Percentiles rank a stretch among this genome's conserved stretches.
Evolutionary conservation across 2,888 invertebrate species (phyloP).

Genomic region (Craniophora ligustri): DNA sequence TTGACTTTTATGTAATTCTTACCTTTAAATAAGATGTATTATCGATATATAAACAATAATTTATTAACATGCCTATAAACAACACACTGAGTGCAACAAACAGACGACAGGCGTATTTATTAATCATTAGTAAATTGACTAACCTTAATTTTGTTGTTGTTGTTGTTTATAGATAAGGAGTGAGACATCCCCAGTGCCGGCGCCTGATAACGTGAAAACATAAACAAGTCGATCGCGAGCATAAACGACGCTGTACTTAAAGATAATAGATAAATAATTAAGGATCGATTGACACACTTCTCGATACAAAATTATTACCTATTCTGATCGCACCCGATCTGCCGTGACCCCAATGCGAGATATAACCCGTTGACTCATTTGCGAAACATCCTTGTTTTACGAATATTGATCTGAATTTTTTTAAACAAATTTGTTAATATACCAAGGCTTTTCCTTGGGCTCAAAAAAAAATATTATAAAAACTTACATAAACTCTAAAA

Average conservation of each 20-base stretch:
- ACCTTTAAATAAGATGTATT: neutral
- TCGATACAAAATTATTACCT: conserved; percentile 49
- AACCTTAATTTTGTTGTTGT: conserved; percentile 76
- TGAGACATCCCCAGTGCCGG: conserved; percentile 61
- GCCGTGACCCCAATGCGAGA: conserved; percentile 58
- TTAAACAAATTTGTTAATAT: no score
- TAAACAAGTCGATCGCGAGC: conserved; percentile 52
- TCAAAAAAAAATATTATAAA: no score
- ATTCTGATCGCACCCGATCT: conserved; percentile 47
- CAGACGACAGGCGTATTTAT: conserved; percentile 48
- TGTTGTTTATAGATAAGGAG: conserved; percentile 61
- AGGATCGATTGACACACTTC: conserved; percentile 61
- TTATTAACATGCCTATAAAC: conserved; percentile 4
- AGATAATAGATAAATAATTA: conserved; percentile 49
- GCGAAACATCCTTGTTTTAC: conserved; percentile 53
- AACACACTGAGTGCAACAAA: conserved; percentile 24
- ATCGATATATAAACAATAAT: conserved; percentile 6
- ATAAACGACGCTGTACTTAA: conserved; percentile 28
- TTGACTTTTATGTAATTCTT: no score
- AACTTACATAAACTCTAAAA: no score
- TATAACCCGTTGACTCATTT: conserved; percentile 59
- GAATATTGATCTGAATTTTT: no score
- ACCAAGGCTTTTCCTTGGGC: no score
- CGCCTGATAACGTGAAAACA: conserved; percentile 58
- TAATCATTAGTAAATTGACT: conserved; percentile 66